Percentiles rank a stretch among this genome's conserved stretches.
phyloP scores from a whole-genome alignment of 2,888 invertebrate species.

The Arenicola marina region DNA sequence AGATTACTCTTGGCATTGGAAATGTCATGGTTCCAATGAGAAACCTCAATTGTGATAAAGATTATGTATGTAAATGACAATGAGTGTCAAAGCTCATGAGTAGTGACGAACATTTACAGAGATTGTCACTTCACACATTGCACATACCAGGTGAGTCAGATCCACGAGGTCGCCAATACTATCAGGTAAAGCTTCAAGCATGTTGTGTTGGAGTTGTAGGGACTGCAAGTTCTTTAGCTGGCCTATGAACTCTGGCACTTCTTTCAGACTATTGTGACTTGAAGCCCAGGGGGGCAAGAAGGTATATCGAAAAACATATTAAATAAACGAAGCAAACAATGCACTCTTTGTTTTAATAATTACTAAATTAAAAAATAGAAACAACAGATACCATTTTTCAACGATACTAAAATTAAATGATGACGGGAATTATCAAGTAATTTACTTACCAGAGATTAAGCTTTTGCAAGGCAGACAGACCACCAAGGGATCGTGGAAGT shows the following conservation, averaged over 20 bases:
- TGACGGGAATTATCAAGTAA: background rate
- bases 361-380: no score
- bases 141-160: slow-evolving; percentile 74
- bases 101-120: no score
- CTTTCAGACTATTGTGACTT: slow-evolving; percentile 67
- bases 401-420: background rate
- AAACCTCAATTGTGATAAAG: no score
- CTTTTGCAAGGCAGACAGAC: slow-evolving; percentile 66
- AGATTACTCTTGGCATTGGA: no score
- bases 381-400: no score
- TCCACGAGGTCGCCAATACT: slow-evolving; percentile 79
- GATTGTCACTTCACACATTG: background rate
- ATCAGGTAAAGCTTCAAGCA: slow-evolving; percentile 70
- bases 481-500: slow-evolving; percentile 76
- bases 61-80: no score
- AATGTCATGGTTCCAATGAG: no score
- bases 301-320: background rate
- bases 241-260: slow-evolving; percentile 75
- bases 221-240: slow-evolving; percentile 72
- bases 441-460: slow-evolving; percentile 54
- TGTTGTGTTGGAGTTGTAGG: slow-evolving; percentile 78
- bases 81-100: no score
- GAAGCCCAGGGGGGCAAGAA: slow-evolving; percentile 14
- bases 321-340: no score
- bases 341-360: no score